phyloP scores from a whole-genome alignment of 2,888 invertebrate species.

The Rhagophthalmus giganteus region DNA sequence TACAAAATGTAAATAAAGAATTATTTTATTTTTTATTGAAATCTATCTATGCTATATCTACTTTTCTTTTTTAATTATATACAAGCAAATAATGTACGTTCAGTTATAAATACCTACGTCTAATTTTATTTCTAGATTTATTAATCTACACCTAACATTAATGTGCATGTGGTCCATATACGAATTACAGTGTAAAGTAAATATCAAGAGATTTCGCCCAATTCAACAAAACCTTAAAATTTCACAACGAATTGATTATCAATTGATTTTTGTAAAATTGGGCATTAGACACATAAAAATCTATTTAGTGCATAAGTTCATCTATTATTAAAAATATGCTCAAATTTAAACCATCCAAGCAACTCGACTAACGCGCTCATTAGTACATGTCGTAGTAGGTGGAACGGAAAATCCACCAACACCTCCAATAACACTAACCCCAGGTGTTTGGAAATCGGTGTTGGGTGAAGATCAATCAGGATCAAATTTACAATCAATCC shows the following conservation, averaged over 20 bases:
- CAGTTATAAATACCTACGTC: too few relatives aligned
- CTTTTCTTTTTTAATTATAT: too few relatives aligned
- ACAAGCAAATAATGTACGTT: too few relatives aligned
- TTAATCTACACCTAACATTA: too few relatives aligned
- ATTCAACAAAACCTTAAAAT: constrained; percentile 1
- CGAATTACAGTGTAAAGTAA: too few relatives aligned
- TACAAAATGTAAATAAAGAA: too few relatives aligned
- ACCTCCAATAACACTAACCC: constrained; percentile 48
- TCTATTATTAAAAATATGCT: too few relatives aligned
- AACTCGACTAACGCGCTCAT: constrained; percentile 60
- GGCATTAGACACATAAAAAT: not conserved
- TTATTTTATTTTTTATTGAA: too few relatives aligned
- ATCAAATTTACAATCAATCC: constrained; percentile 59
- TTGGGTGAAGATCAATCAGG: constrained; percentile 52
- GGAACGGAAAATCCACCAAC: constrained; percentile 46
- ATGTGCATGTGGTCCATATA: too few relatives aligned
- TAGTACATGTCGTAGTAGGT: constrained; percentile 55
- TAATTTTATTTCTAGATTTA: too few relatives aligned
- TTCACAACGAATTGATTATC: not conserved
- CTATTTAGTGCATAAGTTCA: too few relatives aligned
- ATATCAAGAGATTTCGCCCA: not conserved
- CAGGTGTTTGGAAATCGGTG: constrained; percentile 56
- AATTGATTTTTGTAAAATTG: not conserved
- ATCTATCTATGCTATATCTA: too few relatives aligned
- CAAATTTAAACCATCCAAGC: constrained; percentile 62